These are phyloP conservation scores for Psilopsiagon aymara DNA, from an alignment of 2,113 vertebrate genomes.

Conservation along the genomic window DNA sequence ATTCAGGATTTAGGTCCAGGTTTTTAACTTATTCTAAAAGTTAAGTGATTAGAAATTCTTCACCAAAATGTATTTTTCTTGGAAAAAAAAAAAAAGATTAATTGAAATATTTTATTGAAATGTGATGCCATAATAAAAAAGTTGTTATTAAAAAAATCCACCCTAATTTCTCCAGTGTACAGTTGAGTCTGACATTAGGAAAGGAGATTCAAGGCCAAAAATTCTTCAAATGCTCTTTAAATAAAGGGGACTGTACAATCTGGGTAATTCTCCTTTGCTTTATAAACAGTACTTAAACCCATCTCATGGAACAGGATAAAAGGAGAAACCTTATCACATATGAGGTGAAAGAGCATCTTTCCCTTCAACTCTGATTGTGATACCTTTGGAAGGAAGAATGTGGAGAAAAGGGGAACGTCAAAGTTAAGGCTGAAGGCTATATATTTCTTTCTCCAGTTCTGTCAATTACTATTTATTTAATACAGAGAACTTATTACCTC, in stretches of 20 bases:
- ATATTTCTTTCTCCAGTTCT: neutral
- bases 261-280: neutral
- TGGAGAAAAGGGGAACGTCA: neutral
- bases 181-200: neutral
- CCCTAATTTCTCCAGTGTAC: neutral
- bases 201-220: neutral
- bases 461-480: neutral
- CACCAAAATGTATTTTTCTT: neutral
- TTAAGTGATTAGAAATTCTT: neutral
- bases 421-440: neutral
- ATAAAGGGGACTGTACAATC: neutral
- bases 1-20: neutral
- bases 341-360: neutral
- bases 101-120: neutral
- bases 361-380: neutral
- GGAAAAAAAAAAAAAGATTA: neutral
- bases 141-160: neutral
- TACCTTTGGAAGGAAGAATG: neutral
- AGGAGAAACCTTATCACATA: neutral
- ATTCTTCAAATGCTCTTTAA: neutral
- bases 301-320: neutral
- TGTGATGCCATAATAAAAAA: neutral
- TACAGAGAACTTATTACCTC: neutral
- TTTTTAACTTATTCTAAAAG: constrained; percentile 3
- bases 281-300: neutral